Evolutionary conservation across 2,797 vertebrate species (phyloP).

Genomic region (Pteropus rufus): DNA sequence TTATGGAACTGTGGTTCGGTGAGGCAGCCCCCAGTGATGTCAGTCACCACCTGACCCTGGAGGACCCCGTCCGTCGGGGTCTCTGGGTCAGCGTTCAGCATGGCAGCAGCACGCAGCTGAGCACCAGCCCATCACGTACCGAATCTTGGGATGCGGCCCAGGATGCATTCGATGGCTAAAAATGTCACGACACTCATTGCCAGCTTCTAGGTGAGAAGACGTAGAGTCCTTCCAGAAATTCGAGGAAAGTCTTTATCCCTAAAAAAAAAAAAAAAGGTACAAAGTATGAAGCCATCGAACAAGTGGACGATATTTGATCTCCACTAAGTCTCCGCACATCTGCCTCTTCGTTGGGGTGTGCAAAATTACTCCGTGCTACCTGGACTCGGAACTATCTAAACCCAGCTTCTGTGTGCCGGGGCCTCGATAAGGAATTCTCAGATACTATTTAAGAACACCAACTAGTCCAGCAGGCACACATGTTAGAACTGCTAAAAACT

Average conservation of each 20-base stretch:
- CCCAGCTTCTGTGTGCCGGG: neutral
- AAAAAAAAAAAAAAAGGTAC: neutral
- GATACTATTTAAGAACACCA: neutral
- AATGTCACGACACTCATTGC: neutral
- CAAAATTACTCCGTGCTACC: neutral
- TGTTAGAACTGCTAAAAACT: neutral
- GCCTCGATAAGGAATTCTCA: neutral
- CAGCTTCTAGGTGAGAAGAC: neutral
- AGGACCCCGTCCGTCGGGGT: fast-evolving
- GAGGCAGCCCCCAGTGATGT: neutral
- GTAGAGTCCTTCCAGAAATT: neutral
- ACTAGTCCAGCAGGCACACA: neutral
- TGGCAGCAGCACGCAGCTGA: neutral
- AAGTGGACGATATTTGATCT: neutral
- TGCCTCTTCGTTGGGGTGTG: neutral
- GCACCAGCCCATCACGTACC: fast-evolving
- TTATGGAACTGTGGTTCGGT: fast-evolving
- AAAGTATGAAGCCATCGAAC: neutral
- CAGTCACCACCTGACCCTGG: fast-evolving
- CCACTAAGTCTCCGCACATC: neutral
- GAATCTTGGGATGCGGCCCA: neutral
- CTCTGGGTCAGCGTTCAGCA: fast-evolving
- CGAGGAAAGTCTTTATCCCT: neutral
- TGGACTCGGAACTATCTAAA: neutral
- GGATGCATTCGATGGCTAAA: neutral